These are phyloP conservation scores for Seira ritae DNA, from an alignment of 2,888 invertebrate genomes.

Conservation along the genomic window DNA sequence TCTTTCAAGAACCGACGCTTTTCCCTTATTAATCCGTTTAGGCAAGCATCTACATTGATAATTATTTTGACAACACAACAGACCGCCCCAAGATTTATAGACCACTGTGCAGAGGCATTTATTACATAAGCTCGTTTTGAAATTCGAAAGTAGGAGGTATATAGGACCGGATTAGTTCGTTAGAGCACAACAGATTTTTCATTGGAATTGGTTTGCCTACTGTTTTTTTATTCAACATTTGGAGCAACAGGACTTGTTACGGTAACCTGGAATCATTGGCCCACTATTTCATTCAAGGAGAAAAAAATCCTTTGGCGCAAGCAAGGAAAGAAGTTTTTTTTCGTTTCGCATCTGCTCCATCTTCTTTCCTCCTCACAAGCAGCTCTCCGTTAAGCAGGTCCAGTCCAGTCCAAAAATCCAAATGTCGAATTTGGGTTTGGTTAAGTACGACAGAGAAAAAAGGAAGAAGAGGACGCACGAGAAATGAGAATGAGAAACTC, in stretches of 20 bases:
- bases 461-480: no score
- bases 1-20: no score
- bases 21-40: slow-evolving; percentile 55
- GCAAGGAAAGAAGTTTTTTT: not conserved
- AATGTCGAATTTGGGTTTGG: no score
- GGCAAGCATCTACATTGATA: slow-evolving; percentile 60
- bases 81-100: slow-evolving; percentile 57
- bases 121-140: no score
- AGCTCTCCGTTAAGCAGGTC: slow-evolving; percentile 38
- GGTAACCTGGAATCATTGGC: slow-evolving; percentile 51
- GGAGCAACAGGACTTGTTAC: slow-evolving; percentile 52
- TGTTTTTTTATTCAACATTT: no score
- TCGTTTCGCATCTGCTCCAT: slow-evolving; percentile 15
- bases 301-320: slow-evolving; percentile 32
- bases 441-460: no score
- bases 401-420: not conserved
- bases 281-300: slow-evolving; percentile 48
- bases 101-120: no score
- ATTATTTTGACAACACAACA: slow-evolving; percentile 59
- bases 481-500: slow-evolving; percentile 32
- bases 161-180: no score
- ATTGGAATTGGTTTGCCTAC: no score
- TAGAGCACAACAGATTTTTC: no score
- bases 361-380: slow-evolving; percentile 37
- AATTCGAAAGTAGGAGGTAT: no score